Evolutionary conservation across 2,113 vertebrate species (phyloP).

Genomic region (Periophthalmus modestus): DNA sequence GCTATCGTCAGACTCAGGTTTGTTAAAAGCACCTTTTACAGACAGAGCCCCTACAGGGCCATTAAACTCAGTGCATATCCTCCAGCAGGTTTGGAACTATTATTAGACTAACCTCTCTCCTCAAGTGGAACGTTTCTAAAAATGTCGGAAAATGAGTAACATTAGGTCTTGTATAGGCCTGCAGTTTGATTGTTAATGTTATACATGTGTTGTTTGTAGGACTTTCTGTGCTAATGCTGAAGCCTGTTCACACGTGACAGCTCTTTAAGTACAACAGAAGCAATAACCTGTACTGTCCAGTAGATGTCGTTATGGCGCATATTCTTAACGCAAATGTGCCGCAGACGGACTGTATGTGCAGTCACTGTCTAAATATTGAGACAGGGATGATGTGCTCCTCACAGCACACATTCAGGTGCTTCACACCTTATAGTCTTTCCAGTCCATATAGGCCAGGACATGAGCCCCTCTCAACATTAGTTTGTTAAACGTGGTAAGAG

Average conservation of each 20-base stretch:
- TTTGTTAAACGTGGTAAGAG: neutral
- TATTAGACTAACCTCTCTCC: neutral
- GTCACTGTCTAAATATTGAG: constrained; percentile 11
- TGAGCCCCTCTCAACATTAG: neutral
- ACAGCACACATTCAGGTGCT: neutral
- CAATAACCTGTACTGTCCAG: neutral
- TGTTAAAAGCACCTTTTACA: neutral
- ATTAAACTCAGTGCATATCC: neutral
- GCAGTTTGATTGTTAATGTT: neutral
- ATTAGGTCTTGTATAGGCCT: too few relatives aligned
- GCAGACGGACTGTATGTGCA: neutral
- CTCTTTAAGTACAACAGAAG: neutral
- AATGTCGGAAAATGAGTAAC: neutral
- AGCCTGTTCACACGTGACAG: neutral
- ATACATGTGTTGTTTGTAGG: neutral
- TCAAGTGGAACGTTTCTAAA: neutral
- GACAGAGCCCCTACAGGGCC: neutral
- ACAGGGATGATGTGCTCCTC: neutral
- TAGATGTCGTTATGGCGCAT: neutral
- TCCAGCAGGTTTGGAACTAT: constrained; percentile 8
- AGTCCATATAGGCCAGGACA: neutral
- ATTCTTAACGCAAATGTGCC: neutral
- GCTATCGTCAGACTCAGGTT: neutral
- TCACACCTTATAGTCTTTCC: neutral
- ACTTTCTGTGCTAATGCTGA: neutral